Evolutionary conservation across 2,797 vertebrate species (phyloP).

Genomic region (Pristis pectinata): DNA sequence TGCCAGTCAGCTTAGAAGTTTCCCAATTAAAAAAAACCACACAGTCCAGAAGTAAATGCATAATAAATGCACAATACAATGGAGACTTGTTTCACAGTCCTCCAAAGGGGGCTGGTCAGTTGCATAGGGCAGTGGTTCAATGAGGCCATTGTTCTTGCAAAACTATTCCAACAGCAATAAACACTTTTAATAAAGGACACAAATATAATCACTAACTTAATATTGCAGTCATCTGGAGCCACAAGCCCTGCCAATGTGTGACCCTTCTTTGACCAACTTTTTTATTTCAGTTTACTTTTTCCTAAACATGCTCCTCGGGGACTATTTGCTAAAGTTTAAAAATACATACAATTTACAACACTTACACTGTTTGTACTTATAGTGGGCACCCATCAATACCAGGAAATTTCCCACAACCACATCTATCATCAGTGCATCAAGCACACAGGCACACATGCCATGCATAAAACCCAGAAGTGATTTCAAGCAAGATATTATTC

Average conservation of each 20-base stretch:
- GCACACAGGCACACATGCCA: not conserved
- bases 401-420: not conserved
- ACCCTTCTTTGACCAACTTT: not conserved
- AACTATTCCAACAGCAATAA: not conserved
- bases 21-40: not conserved
- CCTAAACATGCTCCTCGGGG: not conserved
- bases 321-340: not conserved
- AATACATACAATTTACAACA: not conserved
- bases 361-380: not conserved
- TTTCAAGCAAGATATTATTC: not conserved
- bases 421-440: not conserved
- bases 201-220: conserved; percentile 10
- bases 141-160: not conserved
- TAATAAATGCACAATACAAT: not conserved
- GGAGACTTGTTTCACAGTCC: conserved; percentile 23
- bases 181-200: conserved; percentile 17
- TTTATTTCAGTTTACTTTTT: not conserved
- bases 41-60: not conserved
- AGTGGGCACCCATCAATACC: not conserved
- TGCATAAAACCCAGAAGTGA: not conserved
- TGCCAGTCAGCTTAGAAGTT: not conserved
- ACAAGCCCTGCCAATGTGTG: no score
- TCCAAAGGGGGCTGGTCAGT: not conserved
- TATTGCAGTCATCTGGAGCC: not conserved
- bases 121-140: not conserved